These are phyloP conservation scores for Cephalopholis sonnerati DNA, from an alignment of 2,113 vertebrate species.

Conservation along the genomic window DNA sequence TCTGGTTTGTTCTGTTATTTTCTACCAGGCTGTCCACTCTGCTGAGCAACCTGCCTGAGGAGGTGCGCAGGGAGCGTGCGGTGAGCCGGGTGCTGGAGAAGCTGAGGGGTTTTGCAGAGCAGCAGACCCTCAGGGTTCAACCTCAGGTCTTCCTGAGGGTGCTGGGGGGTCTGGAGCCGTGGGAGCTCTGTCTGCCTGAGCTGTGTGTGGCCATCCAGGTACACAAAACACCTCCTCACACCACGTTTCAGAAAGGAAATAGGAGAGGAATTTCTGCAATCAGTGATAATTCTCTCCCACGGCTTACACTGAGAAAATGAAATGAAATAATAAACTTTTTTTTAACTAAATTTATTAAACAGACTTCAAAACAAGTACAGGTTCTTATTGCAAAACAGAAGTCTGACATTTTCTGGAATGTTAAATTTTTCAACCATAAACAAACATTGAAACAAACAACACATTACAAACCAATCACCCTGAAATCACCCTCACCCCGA, in stretches of 20 bases:
- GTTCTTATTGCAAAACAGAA: too few relatives aligned
- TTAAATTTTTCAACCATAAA: too few relatives aligned
- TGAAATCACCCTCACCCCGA: too few relatives aligned
- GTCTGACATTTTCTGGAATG: too few relatives aligned
- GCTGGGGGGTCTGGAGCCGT: conserved; percentile 78
- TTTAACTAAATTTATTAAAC: too few relatives aligned
- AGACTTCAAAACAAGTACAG: too few relatives aligned
- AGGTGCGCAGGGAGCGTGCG: conserved; percentile 76
- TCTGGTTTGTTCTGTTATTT: neutral
- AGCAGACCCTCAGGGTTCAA: conserved; percentile 76
- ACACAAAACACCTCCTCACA: neutral
- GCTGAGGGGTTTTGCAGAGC: conserved; percentile 81
- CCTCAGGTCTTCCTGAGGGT: conserved; percentile 82
- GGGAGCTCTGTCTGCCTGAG: conserved; percentile 87
- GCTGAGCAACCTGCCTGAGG: conserved; percentile 77
- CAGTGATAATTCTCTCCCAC: neutral
- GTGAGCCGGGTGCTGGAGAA: conserved; percentile 81
- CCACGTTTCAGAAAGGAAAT: neutral
- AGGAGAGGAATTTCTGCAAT: neutral
- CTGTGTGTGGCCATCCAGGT: conserved; percentile 77
- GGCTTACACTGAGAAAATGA: neutral
- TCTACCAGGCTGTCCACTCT: conserved; percentile 82
- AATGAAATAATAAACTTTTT: neutral
- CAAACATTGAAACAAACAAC: too few relatives aligned
- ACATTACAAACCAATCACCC: too few relatives aligned